Evolutionary conservation across 2,113 vertebrate genomes (phyloP).

Genomic region (Percopsis transmontana): DNA sequence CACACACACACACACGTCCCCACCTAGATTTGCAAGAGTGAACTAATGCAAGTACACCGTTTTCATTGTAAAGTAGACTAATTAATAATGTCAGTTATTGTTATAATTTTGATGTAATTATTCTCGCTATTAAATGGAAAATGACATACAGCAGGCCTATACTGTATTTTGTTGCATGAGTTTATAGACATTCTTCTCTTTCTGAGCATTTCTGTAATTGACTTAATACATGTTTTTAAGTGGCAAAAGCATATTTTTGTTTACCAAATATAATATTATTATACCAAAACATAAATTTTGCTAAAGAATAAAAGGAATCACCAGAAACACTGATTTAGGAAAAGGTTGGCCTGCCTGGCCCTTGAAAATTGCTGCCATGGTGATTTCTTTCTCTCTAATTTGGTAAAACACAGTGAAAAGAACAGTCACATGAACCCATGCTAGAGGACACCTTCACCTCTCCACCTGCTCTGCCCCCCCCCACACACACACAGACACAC

Average conservation of each 20-base stretch:
- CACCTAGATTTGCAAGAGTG: no score
- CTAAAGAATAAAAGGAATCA: no score
- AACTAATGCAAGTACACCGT: no score
- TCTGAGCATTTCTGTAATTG: no score
- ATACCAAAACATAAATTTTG: no score
- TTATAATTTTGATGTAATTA: background rate
- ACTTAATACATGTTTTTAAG: background rate
- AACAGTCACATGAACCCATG: background rate
- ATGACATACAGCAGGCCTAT: no score
- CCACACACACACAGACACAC: background rate
- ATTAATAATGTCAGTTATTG: no score
- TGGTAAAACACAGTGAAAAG: no score
- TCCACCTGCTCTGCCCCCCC: background rate
- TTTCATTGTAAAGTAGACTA: no score
- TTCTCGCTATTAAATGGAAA: no score
- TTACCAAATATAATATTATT: no score
- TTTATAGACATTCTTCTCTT: background rate
- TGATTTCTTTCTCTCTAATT: conserved; percentile 11
- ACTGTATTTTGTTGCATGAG: background rate
- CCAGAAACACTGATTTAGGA: background rate
- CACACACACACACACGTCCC: background rate
- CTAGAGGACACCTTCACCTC: conserved; percentile 2
- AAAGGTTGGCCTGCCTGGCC: background rate
- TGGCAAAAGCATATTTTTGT: no score
- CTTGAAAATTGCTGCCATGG: background rate